Evolutionary conservation across 2,888 invertebrate species (phyloP), one percentile per base, ranked within the genome.

Genomic region (Cataglyphis livida): DNA sequence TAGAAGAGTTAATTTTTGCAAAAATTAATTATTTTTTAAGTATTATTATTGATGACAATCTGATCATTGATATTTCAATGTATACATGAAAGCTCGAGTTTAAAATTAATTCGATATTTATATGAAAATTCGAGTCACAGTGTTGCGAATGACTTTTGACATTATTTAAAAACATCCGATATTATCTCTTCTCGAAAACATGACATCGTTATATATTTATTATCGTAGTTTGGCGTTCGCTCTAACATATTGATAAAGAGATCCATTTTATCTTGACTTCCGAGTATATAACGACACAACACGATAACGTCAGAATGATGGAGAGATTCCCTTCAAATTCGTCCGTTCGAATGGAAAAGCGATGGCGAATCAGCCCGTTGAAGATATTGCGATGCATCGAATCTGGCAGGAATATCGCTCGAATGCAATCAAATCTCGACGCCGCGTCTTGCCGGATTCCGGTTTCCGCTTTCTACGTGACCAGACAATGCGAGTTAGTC

Each of bases 401-500:
- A 32, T 32, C 32, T 44, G 44, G 18, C 59, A 44, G 70, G 59
- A 79, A 79, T 70, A 38, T 70, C 44, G 41, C 18, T 32, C 15
- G 73, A 62, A 74, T 4, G 74, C 71, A 51, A 81, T 74, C 64
- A 51, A 81, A 74, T 74, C 32, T 74, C 32, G 59, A 25, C 32
- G 59, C 59, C 25, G 51, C 51, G 62, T 62, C 41, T 0, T 48
- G n/a, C 12, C n/a, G 48, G 48, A 32, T 18, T 12, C 18, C 18
- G 48, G 28, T 21, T 54, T 82, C 25, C 21, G 66, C 59, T 32
- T 51, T n/a, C 48, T 76, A 82, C 82, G 76, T 66, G 76, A 76
- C 65, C 76, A 51, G 66, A 57, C 61, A 66, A 41, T 59, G 61
- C 32, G 38, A 68, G 25, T 75, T 51, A 18, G 3, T 48, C 82